Evolutionary conservation across 2,888 invertebrate genomes (phyloP).

Genomic region (Fragum sueziense): DNA sequence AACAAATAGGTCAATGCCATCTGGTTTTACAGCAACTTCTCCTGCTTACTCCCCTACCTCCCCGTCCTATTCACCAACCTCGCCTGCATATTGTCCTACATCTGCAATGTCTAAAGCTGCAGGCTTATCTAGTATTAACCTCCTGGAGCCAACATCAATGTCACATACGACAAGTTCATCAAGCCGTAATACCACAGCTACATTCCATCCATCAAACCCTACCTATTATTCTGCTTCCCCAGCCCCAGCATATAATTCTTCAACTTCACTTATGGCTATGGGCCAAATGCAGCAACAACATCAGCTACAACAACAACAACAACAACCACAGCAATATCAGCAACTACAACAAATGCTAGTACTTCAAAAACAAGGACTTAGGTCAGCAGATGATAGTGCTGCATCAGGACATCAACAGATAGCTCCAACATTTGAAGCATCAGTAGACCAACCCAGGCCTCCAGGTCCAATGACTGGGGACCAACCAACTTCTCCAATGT

Average conservation of each 20-base stretch:
- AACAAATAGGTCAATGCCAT: no score
- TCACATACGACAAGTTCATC: slow-evolving; percentile 24
- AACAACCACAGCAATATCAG: no score
- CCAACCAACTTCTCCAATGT: background rate
- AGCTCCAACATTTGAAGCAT: no score
- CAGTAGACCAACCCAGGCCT: background rate
- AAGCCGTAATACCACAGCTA: slow-evolving; percentile 2
- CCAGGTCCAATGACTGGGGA: background rate
- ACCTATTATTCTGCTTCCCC: slow-evolving; percentile 17
- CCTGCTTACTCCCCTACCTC: slow-evolving; percentile 29
- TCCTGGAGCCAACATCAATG: slow-evolving; percentile 24
- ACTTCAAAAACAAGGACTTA: no score
- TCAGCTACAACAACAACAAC: no score
- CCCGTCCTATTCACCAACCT: slow-evolving; percentile 35
- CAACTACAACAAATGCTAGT: no score
- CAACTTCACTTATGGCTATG: background rate
- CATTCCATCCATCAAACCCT: slow-evolving; percentile 14
- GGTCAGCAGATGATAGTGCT: no score
- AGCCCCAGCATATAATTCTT: no score
- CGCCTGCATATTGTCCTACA: slow-evolving; percentile 24
- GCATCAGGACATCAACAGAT: no score
- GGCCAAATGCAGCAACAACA: background rate
- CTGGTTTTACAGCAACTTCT: background rate
- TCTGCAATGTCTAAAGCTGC: no score
- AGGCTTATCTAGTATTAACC: no score